phyloP scores from a whole-genome alignment of 2,797 vertebrate genomes.

The Acrossocheilus fasciatus region DNA sequence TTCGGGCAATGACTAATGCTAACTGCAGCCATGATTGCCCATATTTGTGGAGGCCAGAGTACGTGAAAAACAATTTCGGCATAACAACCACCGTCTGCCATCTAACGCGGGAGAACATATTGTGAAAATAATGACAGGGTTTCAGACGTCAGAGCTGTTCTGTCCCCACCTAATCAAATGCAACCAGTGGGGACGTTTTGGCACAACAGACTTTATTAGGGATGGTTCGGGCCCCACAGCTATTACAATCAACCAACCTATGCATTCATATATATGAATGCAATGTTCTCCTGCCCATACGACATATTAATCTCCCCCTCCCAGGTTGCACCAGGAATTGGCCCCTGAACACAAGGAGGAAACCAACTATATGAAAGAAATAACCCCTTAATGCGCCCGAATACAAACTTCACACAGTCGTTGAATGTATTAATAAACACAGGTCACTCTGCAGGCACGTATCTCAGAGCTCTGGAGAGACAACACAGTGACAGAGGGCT shows the following conservation, averaged over 20 bases:
- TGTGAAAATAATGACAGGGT: slow-evolving; percentile 67
- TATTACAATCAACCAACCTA: slow-evolving; percentile 65
- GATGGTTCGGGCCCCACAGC: slow-evolving; percentile 31
- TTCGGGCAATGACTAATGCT: slow-evolving; percentile 64
- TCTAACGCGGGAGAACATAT: slow-evolving; percentile 66
- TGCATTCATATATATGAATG: slow-evolving; percentile 66
- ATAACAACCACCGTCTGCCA: slow-evolving; percentile 72
- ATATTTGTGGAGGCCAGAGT: slow-evolving; percentile 65
- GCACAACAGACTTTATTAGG: neutral
- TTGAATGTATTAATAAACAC: slow-evolving; percentile 62
- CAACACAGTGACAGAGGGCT: slow-evolving; percentile 6
- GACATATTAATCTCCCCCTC: slow-evolving; percentile 63
- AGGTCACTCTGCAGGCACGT: slow-evolving; percentile 63
- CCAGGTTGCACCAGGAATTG: slow-evolving; percentile 52
- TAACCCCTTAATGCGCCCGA: slow-evolving; percentile 70
- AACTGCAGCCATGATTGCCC: slow-evolving; percentile 60
- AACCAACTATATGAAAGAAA: slow-evolving; percentile 70
- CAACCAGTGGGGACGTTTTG: slow-evolving; percentile 18
- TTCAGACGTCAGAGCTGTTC: slow-evolving; percentile 58
- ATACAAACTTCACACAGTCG: slow-evolving; percentile 70
- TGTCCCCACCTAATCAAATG: slow-evolving; percentile 25
- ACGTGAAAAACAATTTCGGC: slow-evolving; percentile 71
- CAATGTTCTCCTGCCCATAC: slow-evolving; percentile 63
- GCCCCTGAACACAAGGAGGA: slow-evolving; percentile 57
- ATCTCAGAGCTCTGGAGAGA: slow-evolving; percentile 40